Evolutionary conservation across 2,113 vertebrate genomes (phyloP).

Genomic region (Pygoscelis adeliae): DNA sequence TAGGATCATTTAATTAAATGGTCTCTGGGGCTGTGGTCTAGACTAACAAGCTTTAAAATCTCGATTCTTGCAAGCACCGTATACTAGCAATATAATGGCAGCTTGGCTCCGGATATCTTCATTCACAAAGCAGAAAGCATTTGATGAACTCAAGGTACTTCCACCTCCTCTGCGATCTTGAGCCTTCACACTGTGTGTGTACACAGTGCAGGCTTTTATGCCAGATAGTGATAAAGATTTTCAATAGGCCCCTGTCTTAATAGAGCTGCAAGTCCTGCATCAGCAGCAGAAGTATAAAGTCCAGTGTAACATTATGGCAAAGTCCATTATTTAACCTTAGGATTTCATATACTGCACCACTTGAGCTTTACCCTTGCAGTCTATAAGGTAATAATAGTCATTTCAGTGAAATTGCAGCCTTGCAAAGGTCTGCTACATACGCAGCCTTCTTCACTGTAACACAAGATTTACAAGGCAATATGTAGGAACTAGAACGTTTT

Average conservation of each 20-base stretch:
- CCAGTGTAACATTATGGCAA: not conserved
- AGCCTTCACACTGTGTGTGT: not conserved
- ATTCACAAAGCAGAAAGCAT: not conserved
- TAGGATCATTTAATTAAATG: not conserved
- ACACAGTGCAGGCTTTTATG: not conserved
- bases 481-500: slow-evolving; percentile 1
- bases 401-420: slow-evolving; percentile 55
- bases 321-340: slow-evolving; percentile 39
- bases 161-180: not conserved
- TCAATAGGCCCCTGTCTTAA: not conserved
- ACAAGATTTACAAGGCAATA: slow-evolving; percentile 36
- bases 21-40: not conserved
- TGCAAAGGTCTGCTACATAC: not conserved
- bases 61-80: not conserved
- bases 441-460: not conserved
- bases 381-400: slow-evolving; percentile 24
- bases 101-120: not conserved
- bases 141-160: not conserved
- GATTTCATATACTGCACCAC: not conserved
- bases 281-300: slow-evolving; percentile 1
- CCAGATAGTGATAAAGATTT: not conserved
- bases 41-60: not conserved
- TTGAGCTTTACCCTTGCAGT: slow-evolving; percentile 39
- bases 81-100: not conserved
- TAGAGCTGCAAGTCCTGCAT: not conserved